These are phyloP conservation scores for Apis dorsata DNA, from an alignment of 1,140 invertebrate genomes.

Conservation along the genomic window DNA sequence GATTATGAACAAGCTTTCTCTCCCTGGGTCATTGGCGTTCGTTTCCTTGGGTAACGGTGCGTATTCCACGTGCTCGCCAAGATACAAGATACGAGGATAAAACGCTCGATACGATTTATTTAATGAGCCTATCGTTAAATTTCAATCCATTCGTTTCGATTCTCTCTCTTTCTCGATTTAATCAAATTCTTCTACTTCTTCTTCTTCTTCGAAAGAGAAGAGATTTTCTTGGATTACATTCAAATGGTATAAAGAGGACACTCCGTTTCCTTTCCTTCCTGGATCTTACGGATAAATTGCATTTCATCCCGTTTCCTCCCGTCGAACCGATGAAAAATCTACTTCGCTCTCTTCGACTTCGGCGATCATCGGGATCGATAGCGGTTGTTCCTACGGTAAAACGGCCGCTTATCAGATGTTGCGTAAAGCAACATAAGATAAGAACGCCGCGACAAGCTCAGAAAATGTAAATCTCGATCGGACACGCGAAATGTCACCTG, in stretches of 20 bases:
- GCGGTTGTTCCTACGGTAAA: not conserved
- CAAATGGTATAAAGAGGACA: not conserved
- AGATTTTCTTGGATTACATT: conserved; percentile 1
- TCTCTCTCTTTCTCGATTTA: not conserved
- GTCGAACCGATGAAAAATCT: not conserved
- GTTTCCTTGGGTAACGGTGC: not conserved
- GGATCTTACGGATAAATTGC: conserved; percentile 4
- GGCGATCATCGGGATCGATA: conserved; percentile 16
- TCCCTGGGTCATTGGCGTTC: conserved; percentile 5
- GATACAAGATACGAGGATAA: not conserved
- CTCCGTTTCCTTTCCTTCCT: not conserved
- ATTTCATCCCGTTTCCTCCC: not conserved
- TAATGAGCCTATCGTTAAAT: not conserved
- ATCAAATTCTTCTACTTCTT: not conserved
- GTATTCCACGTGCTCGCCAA: no score
- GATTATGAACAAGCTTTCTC: not conserved
- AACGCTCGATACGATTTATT: not conserved
- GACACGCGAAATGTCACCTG: not conserved
- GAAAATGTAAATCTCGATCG: conserved; percentile 16
- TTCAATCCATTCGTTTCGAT: not conserved
- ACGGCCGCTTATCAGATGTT: conserved; percentile 30
- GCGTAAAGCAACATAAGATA: conserved; percentile 13
- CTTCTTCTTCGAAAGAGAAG: no score
- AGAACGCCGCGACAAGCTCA: not conserved
- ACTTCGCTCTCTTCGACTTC: not conserved